These are phyloP conservation scores for Mamestra brassicae DNA, from an alignment of 2,888 invertebrate species.

Conservation along the genomic window DNA sequence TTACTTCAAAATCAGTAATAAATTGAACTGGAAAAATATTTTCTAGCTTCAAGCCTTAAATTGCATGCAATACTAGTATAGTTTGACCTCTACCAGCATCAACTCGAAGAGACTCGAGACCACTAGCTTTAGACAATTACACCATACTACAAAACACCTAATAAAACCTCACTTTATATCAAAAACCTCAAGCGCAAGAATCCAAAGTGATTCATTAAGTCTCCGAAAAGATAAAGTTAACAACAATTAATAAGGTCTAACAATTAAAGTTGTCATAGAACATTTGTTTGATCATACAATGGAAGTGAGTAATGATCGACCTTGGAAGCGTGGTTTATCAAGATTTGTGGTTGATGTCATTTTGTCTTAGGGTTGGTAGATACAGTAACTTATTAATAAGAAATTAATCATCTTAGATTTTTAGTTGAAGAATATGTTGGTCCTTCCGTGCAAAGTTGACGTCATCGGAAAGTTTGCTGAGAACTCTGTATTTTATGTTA, in stretches of 20 bases:
- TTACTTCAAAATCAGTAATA: too few species aligned
- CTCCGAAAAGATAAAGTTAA: constrained; percentile 65
- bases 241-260: constrained; percentile 75
- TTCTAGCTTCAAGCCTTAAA: too few species aligned
- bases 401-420: neutral
- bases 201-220: constrained; percentile 49
- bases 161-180: constrained; percentile 28
- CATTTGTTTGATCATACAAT: constrained; percentile 69
- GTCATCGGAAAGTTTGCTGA: too few species aligned
- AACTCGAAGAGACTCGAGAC: too few species aligned
- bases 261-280: constrained; percentile 76
- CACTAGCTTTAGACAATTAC: too few species aligned
- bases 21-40: too few species aligned
- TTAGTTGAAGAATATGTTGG: neutral
- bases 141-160: too few species aligned
- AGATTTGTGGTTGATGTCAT: constrained; percentile 72
- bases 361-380: constrained; percentile 61
- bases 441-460: neutral
- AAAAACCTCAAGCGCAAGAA: constrained; percentile 31
- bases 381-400: neutral
- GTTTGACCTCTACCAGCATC: too few species aligned
- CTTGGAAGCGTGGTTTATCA: constrained; percentile 68
- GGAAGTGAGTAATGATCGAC: constrained; percentile 73
- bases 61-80: too few species aligned
- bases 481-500: too few species aligned